Conservation (phyloP, 2,888 invertebrate genomes). For the Oxytorus armatus region DNA sequence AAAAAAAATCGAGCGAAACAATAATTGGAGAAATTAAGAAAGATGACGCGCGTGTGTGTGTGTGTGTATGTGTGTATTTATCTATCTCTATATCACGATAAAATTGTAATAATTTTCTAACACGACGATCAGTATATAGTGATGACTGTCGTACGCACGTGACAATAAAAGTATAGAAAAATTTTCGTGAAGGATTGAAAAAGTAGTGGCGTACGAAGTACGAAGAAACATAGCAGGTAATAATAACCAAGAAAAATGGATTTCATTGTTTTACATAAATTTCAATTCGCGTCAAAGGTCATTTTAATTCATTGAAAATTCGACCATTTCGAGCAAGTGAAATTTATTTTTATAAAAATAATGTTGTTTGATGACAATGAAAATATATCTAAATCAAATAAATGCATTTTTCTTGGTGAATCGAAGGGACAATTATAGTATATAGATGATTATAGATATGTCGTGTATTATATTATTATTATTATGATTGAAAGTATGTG, state of each 20-base stretch:
- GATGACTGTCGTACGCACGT: constrained; percentile 4
- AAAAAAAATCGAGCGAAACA: neutral
- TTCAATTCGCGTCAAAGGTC: no score
- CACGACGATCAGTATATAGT: no score
- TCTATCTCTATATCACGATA: neutral
- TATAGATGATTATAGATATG: constrained; percentile 29
- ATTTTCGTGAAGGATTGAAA: constrained; percentile 1
- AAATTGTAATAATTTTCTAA: constrained; percentile 26
- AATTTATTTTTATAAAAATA: no score
- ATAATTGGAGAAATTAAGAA: constrained; percentile 13
- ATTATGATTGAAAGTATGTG: constrained; percentile 29
- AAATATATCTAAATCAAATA: neutral
- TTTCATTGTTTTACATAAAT: neutral
- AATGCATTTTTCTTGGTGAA: constrained; percentile 19
- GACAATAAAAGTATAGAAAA: neutral
- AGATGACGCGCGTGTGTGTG: neutral
- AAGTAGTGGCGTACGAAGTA: constrained; percentile 21
- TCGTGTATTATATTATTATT: constrained; percentile 41
- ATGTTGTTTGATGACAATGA: no score
- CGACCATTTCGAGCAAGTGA: no score
- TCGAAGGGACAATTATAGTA: constrained; percentile 6
- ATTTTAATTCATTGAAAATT: no score
- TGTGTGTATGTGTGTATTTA: neutral
- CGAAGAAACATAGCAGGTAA: constrained; percentile 30
- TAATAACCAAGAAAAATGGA: constrained; percentile 15